These are phyloP conservation scores for Limonius californicus DNA, from an alignment of 1,140 invertebrate species.

Conservation along the genomic window DNA sequence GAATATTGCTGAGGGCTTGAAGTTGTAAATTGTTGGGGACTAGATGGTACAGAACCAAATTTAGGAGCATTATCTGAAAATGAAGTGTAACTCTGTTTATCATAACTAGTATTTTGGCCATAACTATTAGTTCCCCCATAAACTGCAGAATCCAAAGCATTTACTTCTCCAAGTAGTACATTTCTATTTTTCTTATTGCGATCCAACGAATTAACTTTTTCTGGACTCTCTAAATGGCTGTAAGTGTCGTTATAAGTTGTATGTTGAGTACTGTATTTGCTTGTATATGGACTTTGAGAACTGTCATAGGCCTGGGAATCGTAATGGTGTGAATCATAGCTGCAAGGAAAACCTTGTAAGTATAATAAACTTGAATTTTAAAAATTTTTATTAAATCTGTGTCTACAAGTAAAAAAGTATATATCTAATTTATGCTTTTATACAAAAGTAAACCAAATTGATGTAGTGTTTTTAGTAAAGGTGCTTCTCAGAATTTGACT, in stretches of 20 bases:
- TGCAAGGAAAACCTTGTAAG: too few relatives aligned
- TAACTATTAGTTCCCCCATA: slow-evolving; percentile 37
- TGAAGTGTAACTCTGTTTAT: slow-evolving; percentile 15
- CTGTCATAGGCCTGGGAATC: slow-evolving; percentile 5
- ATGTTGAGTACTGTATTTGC: slow-evolving; percentile 19
- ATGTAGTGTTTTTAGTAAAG: too few relatives aligned
- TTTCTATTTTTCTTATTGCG: slow-evolving; percentile 32
- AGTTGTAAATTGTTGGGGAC: not conserved
- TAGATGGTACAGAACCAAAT: slow-evolving; percentile 15
- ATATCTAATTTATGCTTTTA: not conserved
- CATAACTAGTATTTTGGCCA: slow-evolving; percentile 26
- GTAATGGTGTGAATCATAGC: slow-evolving; percentile 22
- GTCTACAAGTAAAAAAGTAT: too few relatives aligned
- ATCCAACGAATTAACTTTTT: slow-evolving; percentile 42
- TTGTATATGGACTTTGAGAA: not conserved
- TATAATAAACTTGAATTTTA: not conserved
- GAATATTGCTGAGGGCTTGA: not conserved
- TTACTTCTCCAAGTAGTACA: slow-evolving; percentile 31
- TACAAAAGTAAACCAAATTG: too few relatives aligned
- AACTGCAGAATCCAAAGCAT: slow-evolving; percentile 36
- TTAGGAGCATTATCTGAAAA: slow-evolving; percentile 25
- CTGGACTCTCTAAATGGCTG: slow-evolving; percentile 42
- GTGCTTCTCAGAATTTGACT: too few relatives aligned
- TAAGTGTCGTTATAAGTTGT: slow-evolving; percentile 38
- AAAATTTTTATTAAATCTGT: not conserved